Evolutionary conservation across 2,888 invertebrate genomes (phyloP), one percentile per base, ranked within the genome.

Genomic region (Boloria euphrosyne): DNA sequence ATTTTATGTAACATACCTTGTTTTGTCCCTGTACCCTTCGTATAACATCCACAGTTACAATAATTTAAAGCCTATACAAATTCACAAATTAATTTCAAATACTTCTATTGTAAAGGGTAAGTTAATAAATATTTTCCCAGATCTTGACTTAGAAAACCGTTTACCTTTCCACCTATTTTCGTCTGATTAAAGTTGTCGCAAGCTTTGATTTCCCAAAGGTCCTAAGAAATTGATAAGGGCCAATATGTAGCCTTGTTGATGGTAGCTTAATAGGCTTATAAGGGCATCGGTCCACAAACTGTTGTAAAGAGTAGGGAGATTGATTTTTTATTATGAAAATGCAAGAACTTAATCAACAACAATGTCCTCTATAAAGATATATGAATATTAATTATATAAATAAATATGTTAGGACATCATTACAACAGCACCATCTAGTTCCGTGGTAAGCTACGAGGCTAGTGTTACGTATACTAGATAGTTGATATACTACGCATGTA

Each of bases 171-270:
- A 55, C 61, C 54, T 70, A 66, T 69, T 69, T 69, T 66, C 67
- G 66, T 67, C 65, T 74, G 68, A 72, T 73, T 69, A 70, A 66
- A 62, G 60, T 68, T 70, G 67, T 72, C 64, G 66, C 59, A 47
- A 50, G 43, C 57, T 62, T 31, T 73, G 72, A 74, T 75, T 75
- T 75, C 75, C 74, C 75, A n/a, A 27, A 71, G 68, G 74, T 46
- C 52, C 49, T 31, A 57, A 57, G 66, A 58, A 70, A 70, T 72
- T 69, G 71, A 66, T 71, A 73, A 71, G 68, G 66, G 60, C 63
- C 63, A 64, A 60, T 58, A 46, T 44, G 49, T 59, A 44, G 62
- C 68, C 67, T 58, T 66, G 60, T 72, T 67, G 69, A 65, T 71
- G 60, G 60, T 65, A 22, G 62, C 65, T 65, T 68, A 71, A 69